Percentiles rank a stretch among this genome's conserved stretches.
Evolutionary conservation across 2,113 vertebrate species (phyloP).

Genomic region (Pachyramphus minor): DNA sequence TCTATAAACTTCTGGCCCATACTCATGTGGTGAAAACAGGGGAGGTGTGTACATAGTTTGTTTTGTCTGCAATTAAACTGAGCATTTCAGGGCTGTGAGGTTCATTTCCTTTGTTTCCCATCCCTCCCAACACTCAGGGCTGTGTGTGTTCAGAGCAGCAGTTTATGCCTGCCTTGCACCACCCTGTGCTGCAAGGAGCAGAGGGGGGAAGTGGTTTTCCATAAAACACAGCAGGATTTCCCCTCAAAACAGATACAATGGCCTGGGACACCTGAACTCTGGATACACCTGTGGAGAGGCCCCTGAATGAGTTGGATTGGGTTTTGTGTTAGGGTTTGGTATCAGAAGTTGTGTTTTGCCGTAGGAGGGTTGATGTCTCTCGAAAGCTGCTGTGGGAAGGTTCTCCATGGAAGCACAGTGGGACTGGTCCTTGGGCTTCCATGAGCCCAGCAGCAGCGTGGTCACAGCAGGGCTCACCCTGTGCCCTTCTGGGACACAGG

Average conservation of each 20-base stretch:
- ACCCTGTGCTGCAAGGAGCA: neutral
- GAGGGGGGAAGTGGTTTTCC: neutral
- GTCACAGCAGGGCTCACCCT: neutral
- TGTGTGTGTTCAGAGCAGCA: neutral
- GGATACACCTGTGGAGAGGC: neutral
- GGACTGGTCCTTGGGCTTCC: neutral
- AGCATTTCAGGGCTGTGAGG: neutral
- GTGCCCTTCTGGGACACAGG: neutral
- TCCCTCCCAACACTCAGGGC: neutral
- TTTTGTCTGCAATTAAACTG: neutral
- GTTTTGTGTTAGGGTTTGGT: neutral
- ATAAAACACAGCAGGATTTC: neutral
- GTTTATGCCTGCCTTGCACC: neutral
- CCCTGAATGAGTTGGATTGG: neutral
- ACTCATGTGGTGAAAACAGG: neutral
- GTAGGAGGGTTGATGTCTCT: neutral
- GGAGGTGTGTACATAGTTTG: neutral
- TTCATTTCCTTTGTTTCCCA: neutral
- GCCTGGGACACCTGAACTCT: neutral
- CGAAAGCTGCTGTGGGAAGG: neutral
- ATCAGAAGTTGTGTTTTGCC: neutral
- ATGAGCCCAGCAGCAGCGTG: neutral
- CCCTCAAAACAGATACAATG: neutral
- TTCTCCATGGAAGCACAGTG: neutral
- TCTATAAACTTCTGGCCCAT: neutral